These are phyloP conservation scores for Allolobophora icterica DNA, from an alignment of 2,888 invertebrate species.

Conservation along the genomic window DNA sequence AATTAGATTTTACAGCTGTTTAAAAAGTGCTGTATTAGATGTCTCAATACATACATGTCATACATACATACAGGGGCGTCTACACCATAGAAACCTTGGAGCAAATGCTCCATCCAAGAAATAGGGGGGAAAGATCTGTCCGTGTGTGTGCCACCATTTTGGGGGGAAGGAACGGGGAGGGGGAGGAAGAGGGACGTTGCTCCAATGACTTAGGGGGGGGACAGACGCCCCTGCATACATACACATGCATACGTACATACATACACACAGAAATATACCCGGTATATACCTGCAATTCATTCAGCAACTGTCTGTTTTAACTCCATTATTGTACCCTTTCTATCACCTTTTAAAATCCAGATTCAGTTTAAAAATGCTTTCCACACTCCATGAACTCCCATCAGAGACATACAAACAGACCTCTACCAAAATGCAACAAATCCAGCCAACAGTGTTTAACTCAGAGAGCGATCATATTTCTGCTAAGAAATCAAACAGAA, in stretches of 20 bases:
- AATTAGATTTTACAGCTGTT: background rate
- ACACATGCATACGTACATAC: background rate
- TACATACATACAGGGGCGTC: background rate
- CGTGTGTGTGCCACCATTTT: too few relatives aligned
- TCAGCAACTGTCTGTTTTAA: background rate
- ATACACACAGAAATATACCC: background rate
- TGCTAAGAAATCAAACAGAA: background rate
- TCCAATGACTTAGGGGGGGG: too few relatives aligned
- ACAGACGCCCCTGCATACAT: too few relatives aligned
- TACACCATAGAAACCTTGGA: too few relatives aligned
- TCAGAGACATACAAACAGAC: background rate
- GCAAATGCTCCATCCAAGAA: too few relatives aligned
- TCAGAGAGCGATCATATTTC: slow-evolving; percentile 9
- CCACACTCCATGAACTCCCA: background rate
- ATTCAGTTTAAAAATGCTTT: background rate
- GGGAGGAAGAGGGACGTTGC: too few relatives aligned
- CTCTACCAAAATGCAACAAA: background rate
- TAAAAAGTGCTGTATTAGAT: background rate
- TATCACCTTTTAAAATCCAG: background rate
- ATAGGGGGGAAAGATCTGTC: too few relatives aligned
- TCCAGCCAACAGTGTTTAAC: background rate
- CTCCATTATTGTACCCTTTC: background rate
- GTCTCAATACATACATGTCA: background rate
- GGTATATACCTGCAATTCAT: background rate
- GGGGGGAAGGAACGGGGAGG: too few relatives aligned